Evolutionary conservation across 2,113 vertebrate genomes (phyloP).

Genomic region (Eulemur rufifrons): DNA sequence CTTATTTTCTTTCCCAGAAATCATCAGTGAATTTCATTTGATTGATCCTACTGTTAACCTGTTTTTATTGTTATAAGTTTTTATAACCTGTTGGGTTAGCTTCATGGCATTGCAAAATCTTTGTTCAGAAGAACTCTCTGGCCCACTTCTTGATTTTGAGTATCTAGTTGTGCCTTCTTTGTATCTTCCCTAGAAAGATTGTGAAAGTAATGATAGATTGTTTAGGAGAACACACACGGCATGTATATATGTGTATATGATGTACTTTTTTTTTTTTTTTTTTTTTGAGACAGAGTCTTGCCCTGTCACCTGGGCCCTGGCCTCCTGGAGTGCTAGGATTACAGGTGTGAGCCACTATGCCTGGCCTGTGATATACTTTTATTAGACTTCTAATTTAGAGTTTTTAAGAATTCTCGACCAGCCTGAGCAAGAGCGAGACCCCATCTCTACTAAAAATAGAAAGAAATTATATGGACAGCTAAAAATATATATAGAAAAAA

Average conservation of each 20-base stretch:
- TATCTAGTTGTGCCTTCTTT: background rate
- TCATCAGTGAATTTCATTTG: constrained; percentile 5
- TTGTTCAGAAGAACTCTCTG: background rate
- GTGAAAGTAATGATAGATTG: background rate
- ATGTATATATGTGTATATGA: background rate
- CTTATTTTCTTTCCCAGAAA: background rate
- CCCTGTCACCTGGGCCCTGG: no score
- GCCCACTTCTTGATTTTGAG: background rate
- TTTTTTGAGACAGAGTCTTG: no score
- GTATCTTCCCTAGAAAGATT: background rate
- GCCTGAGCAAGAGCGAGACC: no score
- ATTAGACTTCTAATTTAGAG: background rate
- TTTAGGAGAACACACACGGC: background rate
- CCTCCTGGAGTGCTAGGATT: no score
- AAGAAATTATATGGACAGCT: no score
- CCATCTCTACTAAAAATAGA: no score
- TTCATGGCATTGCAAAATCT: background rate
- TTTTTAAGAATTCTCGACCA: constrained; percentile 40
- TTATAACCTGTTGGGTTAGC: background rate
- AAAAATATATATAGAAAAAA: no score
- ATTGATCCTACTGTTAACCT: background rate
- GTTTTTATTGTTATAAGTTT: background rate
- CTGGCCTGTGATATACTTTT: background rate
- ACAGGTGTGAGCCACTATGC: no score
- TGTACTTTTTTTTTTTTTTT: background rate